These are phyloP conservation scores for Podiceps cristatus DNA, from an alignment of 2,113 vertebrate genomes.

Conservation along the genomic window DNA sequence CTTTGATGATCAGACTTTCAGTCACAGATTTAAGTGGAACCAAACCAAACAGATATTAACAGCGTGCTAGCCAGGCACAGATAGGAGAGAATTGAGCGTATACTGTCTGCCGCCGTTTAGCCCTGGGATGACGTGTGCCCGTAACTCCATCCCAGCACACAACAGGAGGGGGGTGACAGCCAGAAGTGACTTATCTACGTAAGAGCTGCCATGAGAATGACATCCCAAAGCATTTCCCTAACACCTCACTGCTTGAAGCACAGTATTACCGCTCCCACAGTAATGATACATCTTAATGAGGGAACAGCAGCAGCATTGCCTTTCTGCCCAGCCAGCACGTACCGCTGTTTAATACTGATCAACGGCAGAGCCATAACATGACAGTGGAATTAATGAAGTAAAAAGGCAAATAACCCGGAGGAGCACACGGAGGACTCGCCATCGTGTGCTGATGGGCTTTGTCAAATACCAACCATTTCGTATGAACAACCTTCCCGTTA, in stretches of 20 bases:
- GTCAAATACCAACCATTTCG: not conserved
- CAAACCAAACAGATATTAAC: not conserved
- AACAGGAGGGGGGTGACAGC: not conserved
- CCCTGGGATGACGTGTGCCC: not conserved
- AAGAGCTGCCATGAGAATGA: not conserved
- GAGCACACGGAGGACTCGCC: not conserved
- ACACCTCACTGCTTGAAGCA: not conserved
- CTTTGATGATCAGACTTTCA: not conserved
- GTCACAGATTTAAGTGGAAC: not conserved
- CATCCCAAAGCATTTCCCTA: not conserved
- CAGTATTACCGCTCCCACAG: not conserved
- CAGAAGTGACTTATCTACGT: not conserved
- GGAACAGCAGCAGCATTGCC: not conserved
- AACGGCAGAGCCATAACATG: not conserved
- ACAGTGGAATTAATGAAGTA: not conserved
- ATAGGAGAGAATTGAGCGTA: not conserved
- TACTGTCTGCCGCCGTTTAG: not conserved
- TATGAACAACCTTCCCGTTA: not conserved
- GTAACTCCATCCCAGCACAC: not conserved
- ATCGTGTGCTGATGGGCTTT: not conserved
- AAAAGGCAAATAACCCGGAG: conserved; percentile 1
- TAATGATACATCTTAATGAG: conserved; percentile 2
- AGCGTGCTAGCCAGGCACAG: not conserved
- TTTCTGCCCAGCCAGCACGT: not conserved
- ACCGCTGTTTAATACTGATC: not conserved